A percentile compares a stretch with the other conserved stretches of the same genome.
Conservation (phyloP, 1,140 invertebrate genomes). For the Pentalonia nigronervosa region DNA sequence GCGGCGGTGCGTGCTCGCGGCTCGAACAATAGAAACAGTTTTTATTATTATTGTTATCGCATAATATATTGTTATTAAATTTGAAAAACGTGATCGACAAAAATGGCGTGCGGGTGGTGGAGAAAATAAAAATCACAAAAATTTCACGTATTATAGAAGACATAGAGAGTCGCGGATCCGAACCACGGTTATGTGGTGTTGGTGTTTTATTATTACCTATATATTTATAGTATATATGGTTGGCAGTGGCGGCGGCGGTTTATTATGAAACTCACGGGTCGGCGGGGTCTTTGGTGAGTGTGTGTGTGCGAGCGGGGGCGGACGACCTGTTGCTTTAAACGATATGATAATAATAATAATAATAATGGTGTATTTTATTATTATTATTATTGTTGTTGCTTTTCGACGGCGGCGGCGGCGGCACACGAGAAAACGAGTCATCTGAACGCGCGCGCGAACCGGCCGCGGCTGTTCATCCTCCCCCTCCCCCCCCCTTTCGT, state of each 20-base stretch:
- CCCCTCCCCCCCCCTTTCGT: conserved; percentile 1
- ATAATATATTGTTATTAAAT: background rate
- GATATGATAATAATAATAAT: too few relatives aligned
- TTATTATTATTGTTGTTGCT: conserved; percentile 17
- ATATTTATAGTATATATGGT: background rate
- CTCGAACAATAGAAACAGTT: background rate
- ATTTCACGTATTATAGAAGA: background rate
- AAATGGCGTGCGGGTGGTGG: background rate
- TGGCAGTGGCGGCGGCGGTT: background rate
- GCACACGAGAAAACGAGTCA: background rate
- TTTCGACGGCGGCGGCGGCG: background rate
- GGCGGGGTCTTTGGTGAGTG: background rate
- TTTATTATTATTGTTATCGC: background rate
- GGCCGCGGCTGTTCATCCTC: background rate
- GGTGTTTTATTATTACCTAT: too few relatives aligned
- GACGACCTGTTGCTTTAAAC: conserved; percentile 13
- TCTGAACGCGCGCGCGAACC: background rate
- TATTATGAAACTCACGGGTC: background rate
- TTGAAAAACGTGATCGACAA: background rate
- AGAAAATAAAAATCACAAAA: background rate
- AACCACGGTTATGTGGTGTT: too few relatives aligned
- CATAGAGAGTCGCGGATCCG: background rate
- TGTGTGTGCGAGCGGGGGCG: background rate
- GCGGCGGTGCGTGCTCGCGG: background rate
- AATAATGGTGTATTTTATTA: conserved; percentile 4